phyloP scores from a whole-genome alignment of 2,113 vertebrate genomes.

The Colinus virginianus region DNA sequence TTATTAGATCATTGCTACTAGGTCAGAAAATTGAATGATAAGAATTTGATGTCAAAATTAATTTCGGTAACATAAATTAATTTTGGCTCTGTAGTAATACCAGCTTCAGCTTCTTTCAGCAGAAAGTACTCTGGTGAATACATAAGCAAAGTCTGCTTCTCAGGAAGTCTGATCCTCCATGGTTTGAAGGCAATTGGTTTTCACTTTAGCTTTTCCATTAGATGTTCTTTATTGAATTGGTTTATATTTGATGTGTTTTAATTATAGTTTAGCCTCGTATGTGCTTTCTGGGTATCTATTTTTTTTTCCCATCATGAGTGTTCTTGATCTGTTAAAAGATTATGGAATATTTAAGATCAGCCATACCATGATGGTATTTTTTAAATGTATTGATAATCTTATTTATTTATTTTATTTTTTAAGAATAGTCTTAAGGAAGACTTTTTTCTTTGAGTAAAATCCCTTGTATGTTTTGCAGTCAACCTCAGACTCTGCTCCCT shows the following conservation, averaged over 20 bases:
- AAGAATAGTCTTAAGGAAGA: neutral
- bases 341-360: neutral
- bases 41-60: slow-evolving; percentile 13
- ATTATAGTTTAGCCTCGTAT: neutral
- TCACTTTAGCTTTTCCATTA: neutral
- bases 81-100: neutral
- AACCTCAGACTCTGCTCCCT: neutral
- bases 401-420: neutral
- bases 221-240: neutral
- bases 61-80: slow-evolving; percentile 40
- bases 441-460: neutral
- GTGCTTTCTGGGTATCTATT: neutral
- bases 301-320: neutral
- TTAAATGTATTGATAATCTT: no score
- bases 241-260: neutral
- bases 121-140: neutral
- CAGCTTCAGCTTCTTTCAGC: neutral
- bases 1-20: slow-evolving; percentile 17
- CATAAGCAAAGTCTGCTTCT: neutral
- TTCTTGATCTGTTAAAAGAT: neutral
- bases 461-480: neutral
- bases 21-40: slow-evolving; percentile 48
- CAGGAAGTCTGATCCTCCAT: neutral
- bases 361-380: no score
- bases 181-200: neutral